phyloP scores from a whole-genome alignment of 2,797 vertebrate genomes.

The Knipowitschia caucasica region DNA sequence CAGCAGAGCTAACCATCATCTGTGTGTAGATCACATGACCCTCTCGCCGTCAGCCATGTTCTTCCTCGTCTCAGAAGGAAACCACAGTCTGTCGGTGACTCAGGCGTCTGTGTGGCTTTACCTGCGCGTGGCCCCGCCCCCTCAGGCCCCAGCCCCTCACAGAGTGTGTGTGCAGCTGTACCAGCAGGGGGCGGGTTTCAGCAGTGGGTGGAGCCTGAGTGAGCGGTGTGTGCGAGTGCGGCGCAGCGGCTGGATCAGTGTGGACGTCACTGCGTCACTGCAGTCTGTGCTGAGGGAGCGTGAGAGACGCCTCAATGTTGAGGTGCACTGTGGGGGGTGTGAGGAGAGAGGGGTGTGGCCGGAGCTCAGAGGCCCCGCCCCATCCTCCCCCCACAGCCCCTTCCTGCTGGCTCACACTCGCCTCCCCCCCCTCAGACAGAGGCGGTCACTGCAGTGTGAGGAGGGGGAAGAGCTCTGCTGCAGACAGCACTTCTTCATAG shows the following conservation, averaged over 20 bases:
- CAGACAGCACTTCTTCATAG: conserved; percentile 96
- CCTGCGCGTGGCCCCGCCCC: conserved; percentile 67
- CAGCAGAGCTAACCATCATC: neutral
- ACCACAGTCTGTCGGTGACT: conserved; percentile 89
- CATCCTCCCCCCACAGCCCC: conserved; percentile 90
- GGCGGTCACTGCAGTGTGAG: conserved; percentile 93
- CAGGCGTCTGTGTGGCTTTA: conserved; percentile 97
- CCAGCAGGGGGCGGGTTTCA: conserved; percentile 85
- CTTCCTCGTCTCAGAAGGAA: conserved; percentile 95
- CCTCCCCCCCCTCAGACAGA: conserved; percentile 61
- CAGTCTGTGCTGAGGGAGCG: conserved; percentile 85
- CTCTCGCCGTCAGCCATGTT: conserved; percentile 90
- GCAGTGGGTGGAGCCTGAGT: conserved; percentile 86
- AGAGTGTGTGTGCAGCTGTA: conserved; percentile 92
- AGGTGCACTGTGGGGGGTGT: conserved; percentile 91
- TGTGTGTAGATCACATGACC: conserved; percentile 82
- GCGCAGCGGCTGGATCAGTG: conserved; percentile 95
- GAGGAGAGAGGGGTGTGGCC: conserved; percentile 81
- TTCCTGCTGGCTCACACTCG: conserved; percentile 92
- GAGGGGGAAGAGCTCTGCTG: conserved; percentile 89
- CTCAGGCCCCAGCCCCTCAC: conserved; percentile 74
- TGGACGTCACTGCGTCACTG: conserved; percentile 87
- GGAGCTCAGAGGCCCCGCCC: conserved; percentile 82
- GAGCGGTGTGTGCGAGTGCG: conserved; percentile 93
- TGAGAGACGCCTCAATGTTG: conserved; percentile 89